Percentiles rank a stretch among this genome's conserved stretches.
Evolutionary conservation across 2,113 vertebrate species (phyloP).

Genomic region (Diadophis punctatus): DNA sequence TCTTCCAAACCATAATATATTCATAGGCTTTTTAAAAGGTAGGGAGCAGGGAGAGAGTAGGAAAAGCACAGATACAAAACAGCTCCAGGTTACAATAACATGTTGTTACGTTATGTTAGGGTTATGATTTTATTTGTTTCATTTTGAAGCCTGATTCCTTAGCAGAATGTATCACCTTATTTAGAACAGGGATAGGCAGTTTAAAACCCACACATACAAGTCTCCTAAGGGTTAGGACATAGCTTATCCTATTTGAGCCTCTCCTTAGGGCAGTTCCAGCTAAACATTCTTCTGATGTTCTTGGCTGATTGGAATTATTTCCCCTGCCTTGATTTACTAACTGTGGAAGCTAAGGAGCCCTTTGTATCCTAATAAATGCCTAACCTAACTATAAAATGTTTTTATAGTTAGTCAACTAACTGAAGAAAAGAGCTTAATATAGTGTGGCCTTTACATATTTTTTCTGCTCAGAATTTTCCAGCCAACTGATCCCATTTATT

Average conservation of each 20-base stretch:
- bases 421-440: constrained; percentile 70
- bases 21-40: not conserved
- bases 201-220: constrained; percentile 56
- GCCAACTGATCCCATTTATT: constrained; percentile 43
- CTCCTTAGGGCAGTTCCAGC: constrained; percentile 51
- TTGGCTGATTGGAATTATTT: constrained; percentile 58
- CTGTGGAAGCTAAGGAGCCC: constrained; percentile 51
- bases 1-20: not conserved
- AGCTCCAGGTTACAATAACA: not conserved
- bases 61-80: not conserved
- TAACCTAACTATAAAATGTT: constrained; percentile 60
- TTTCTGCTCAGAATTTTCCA: constrained; percentile 67
- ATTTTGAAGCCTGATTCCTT: not conserved
- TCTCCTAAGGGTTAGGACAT: constrained; percentile 51
- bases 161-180: constrained; percentile 47
- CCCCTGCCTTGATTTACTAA: constrained; percentile 57
- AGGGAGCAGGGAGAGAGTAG: not conserved
- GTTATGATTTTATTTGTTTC: not conserved
- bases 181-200: constrained; percentile 45
- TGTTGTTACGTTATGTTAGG: not conserved
- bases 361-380: constrained; percentile 56
- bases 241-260: constrained; percentile 55
- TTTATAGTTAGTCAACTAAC: constrained; percentile 61
- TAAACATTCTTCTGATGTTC: constrained; percentile 62
- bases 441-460: constrained; percentile 60